Evolutionary conservation across 2,113 vertebrate species (phyloP).

Genomic region (Pipra filicauda): DNA sequence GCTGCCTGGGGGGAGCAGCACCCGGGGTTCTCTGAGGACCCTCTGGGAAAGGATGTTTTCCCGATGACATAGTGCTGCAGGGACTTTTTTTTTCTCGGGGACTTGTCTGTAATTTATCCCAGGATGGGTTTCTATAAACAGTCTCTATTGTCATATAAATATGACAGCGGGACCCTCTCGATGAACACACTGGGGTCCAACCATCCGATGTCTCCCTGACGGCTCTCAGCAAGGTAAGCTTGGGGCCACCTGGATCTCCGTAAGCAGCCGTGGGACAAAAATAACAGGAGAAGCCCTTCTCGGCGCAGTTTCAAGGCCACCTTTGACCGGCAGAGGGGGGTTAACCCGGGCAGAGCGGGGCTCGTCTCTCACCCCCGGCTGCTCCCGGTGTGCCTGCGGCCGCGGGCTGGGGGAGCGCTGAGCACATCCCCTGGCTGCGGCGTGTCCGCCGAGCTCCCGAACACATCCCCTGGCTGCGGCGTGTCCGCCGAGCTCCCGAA

Average conservation of each 20-base stretch:
- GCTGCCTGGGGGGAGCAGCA: background rate
- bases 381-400: too few species aligned
- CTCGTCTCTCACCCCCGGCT: background rate
- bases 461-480: too few species aligned
- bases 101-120: background rate
- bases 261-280: background rate
- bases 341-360: background rate
- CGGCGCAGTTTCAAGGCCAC: background rate
- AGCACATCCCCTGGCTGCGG: too few species aligned
- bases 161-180: background rate
- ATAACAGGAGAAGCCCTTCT: background rate
- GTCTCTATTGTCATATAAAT: background rate
- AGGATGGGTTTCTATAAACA: background rate
- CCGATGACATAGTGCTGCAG: background rate
- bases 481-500: too few species aligned
- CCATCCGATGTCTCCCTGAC: background rate
- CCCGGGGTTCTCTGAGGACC: background rate
- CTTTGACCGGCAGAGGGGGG: background rate
- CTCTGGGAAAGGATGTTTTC: background rate
- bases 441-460: too few species aligned
- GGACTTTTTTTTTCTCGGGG: background rate
- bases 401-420: too few species aligned
- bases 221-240: background rate
- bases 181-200: background rate
- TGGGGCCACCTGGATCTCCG: rapidly evolving